Evolutionary conservation across 2,888 invertebrate genomes (phyloP).

Genomic region (Diloba caeruleocephala): DNA sequence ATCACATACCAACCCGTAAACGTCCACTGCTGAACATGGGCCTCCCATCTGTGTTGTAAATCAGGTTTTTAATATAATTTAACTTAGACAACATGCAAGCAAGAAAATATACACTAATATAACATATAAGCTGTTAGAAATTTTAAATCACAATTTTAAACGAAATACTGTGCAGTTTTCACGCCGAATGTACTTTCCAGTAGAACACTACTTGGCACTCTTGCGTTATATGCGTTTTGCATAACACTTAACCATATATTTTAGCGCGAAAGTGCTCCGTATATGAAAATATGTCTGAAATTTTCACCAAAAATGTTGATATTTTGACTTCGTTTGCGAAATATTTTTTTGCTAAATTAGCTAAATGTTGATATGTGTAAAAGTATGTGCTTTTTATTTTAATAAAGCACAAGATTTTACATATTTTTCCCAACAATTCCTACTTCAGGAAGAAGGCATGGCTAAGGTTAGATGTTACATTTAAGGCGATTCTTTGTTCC

Average conservation of each 20-base stretch:
- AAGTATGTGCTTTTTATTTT: conserved; percentile 15
- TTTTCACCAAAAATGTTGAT: conserved; percentile 49
- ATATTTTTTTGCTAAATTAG: conserved; percentile 29
- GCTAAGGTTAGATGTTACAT: no score
- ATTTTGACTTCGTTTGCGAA: conserved; percentile 18
- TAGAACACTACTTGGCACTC: conserved; percentile 73
- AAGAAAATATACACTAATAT: conserved; percentile 26
- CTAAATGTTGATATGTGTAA: background rate
- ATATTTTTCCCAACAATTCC: background rate
- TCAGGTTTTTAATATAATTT: no score
- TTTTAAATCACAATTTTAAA: conserved; percentile 51
- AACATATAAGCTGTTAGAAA: conserved; percentile 38
- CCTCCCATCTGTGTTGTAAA: no score
- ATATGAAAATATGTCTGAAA: conserved; percentile 54
- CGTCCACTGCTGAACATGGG: no score
- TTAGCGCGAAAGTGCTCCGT: conserved; percentile 59
- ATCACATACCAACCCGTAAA: no score
- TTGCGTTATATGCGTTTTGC: conserved; percentile 73
- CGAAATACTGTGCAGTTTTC: conserved; percentile 53
- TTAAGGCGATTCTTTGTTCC: no score
- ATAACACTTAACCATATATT: conserved; percentile 70
- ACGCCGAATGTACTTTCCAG: conserved; percentile 54
- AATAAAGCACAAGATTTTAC: background rate
- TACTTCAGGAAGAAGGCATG: background rate
- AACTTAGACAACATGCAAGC: conserved; percentile 3